Percentiles rank a stretch among this genome's conserved stretches.
Evolutionary conservation across 1,140 invertebrate genomes (phyloP).

Genomic region (Neodiprion fabricii): DNA sequence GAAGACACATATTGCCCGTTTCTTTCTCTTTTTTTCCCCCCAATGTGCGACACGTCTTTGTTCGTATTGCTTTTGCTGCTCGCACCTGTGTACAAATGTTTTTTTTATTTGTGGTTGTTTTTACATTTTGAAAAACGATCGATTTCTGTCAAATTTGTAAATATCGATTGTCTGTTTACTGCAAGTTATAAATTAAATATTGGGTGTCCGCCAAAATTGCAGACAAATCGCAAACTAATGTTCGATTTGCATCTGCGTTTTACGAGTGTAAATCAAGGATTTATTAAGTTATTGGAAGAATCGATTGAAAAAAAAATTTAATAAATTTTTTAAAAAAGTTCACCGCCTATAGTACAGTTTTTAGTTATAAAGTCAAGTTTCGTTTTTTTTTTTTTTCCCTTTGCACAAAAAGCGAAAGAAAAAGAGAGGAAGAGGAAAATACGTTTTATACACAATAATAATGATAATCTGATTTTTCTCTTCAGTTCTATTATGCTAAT

Average conservation of each 20-base stretch:
- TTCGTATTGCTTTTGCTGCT: neutral
- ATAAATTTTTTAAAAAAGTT: neutral
- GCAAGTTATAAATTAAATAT: no score
- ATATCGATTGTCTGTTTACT: no score
- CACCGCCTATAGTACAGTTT: neutral
- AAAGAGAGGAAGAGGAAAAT: neutral
- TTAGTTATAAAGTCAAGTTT: neutral
- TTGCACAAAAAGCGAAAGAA: neutral
- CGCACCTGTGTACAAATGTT: neutral
- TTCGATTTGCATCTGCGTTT: no score
- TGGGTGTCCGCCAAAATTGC: no score
- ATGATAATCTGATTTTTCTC: neutral
- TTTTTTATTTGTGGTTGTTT: neutral
- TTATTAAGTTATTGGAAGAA: no score
- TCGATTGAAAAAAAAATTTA: neutral
- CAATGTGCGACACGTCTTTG: no score
- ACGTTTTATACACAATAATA: conserved; percentile 6
- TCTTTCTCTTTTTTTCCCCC: no score
- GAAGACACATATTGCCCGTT: no score
- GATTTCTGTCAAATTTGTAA: no score
- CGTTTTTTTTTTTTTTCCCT: neutral
- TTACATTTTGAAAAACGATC: no score
- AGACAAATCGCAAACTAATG: no score
- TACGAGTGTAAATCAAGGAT: no score
- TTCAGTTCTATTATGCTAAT: neutral